Evolutionary conservation across 2,888 invertebrate species (phyloP).

Genomic region (Cynaeus angustus): DNA sequence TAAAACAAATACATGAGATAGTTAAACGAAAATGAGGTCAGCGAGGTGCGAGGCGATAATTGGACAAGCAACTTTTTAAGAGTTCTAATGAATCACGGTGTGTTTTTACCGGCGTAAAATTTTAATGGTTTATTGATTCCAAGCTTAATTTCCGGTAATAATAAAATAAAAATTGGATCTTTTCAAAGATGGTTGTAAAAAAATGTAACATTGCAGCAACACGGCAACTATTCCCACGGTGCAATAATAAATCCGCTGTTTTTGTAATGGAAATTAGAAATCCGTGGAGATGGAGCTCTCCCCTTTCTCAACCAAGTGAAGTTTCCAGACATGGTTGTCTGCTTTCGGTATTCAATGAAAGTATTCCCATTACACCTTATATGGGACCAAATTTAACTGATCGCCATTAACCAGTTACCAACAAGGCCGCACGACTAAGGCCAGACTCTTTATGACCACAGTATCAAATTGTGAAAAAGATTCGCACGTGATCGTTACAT

Average conservation of each 20-base stretch:
- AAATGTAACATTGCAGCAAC: constrained; percentile 24
- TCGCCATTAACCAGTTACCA: constrained; percentile 29
- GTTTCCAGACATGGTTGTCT: constrained; percentile 41
- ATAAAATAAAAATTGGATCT: constrained; percentile 18
- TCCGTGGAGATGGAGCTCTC: constrained; percentile 33
- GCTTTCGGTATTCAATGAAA: constrained; percentile 43
- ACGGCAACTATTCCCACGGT: constrained; percentile 31
- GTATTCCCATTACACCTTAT: constrained; percentile 46
- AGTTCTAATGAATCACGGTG: no score
- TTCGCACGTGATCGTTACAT: constrained; percentile 26
- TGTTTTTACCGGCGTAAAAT: not conserved
- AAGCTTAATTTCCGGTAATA: constrained; percentile 29
- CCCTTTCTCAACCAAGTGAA: constrained; percentile 35
- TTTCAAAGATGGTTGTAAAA: constrained; percentile 20
- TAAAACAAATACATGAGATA: constrained; percentile 32
- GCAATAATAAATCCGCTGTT: constrained; percentile 28
- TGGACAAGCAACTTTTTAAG: not conserved
- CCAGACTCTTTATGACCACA: constrained; percentile 17
- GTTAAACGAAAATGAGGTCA: constrained; percentile 34
- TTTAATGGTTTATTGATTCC: constrained; percentile 37
- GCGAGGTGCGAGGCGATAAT: constrained; percentile 2
- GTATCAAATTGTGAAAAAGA: constrained; percentile 27
- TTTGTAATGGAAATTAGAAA: constrained; percentile 43
- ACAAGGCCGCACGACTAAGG: constrained; percentile 29
- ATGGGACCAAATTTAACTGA: constrained; percentile 38